Base-by-base conservation (phyloP, 2,888 invertebrate genomes). In the Sericinus montela region DNA sequence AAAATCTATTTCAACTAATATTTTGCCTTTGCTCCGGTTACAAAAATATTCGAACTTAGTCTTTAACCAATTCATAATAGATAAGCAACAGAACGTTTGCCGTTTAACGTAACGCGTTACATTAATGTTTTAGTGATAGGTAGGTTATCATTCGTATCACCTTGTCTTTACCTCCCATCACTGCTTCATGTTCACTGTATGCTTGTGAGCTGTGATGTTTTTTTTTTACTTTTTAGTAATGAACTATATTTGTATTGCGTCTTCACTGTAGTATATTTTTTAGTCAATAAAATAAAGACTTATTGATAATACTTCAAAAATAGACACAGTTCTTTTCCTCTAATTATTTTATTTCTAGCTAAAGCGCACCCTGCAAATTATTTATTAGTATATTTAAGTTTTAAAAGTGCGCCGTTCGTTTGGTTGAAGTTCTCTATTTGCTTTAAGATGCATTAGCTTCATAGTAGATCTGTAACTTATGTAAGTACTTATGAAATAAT, bases 381-480 rank as follows among this genome's bases (percentile, higher is more conserved):
- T 45, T 36, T 40, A 39, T 48, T 49, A 38, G 13, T 44, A 25
- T 38, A 42, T 14, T 37, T 39, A 45, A 45, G 45, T 45, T 38
- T n/a, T 45, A 16, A 45, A 30, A 29, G 28, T 35, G 40, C 45
- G 36, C 48, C 48, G 45, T 56, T 48, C 35, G 49, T 52, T 52
- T 54, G 72, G 69, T 78, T 73, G 65, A 76, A 68, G 75, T 82
- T 80, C 74, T 82, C 75, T 80, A 82, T 78, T 84, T 79, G 82
- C 80, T 82, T 79, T 78, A 80, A 79, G 76, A 75, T 75, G 72
- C 75, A 76, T 77, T 78, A 75, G 82, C 84, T 85, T 84, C 70
- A 75, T 80, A 73, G 80, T 87, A 87, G 87, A 88, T 87, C 87
- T 87, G 86, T 84, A 85, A 84, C 80, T 80, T 83, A 78, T 78